phyloP scores from a whole-genome alignment of 2,797 vertebrate species.

The Kryptopterus vitreolus region DNA sequence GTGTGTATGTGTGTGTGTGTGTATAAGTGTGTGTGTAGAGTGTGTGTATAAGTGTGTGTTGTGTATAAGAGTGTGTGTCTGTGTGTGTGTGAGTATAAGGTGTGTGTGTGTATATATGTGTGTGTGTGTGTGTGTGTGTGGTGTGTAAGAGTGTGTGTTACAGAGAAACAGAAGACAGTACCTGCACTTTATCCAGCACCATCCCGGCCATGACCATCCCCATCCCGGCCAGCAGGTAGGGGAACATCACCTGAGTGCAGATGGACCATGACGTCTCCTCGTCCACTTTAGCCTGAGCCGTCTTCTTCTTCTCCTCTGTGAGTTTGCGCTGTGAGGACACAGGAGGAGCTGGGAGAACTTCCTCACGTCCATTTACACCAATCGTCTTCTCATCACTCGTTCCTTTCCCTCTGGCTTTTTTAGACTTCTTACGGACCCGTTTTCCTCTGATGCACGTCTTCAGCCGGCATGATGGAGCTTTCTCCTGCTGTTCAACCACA shows the following conservation, averaged over 20 bases:
- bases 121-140: too few species aligned
- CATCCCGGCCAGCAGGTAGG: slow-evolving; percentile 91
- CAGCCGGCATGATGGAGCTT: slow-evolving; percentile 76
- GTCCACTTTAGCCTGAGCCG: slow-evolving; percentile 64
- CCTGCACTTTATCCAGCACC: slow-evolving; percentile 90
- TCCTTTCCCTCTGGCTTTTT: slow-evolving; percentile 73
- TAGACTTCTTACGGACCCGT: slow-evolving; percentile 72
- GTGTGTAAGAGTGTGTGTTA: background rate
- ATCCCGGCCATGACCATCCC: slow-evolving; percentile 94
- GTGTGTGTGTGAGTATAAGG: too few species aligned
- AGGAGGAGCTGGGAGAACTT: slow-evolving; percentile 60
- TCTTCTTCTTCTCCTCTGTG: slow-evolving; percentile 68
- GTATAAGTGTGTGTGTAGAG: too few species aligned
- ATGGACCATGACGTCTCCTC: slow-evolving; percentile 82
- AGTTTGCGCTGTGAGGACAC: slow-evolving; percentile 66
- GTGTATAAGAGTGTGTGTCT: too few species aligned
- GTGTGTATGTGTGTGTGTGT: too few species aligned
- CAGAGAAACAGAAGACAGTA: slow-evolving; percentile 59
- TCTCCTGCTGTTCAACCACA: slow-evolving; percentile 4
- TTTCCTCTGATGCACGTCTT: slow-evolving; percentile 78
- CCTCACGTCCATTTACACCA: slow-evolving; percentile 72
- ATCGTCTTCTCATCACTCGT: slow-evolving; percentile 57
- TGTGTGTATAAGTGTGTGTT: too few species aligned
- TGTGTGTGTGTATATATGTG: too few species aligned
- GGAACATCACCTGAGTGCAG: slow-evolving; percentile 85